A percentile compares a stretch with the other conserved stretches of the same genome.
Conservation (phyloP, 2,888 invertebrate species). For the Eudemis profundana region DNA sequence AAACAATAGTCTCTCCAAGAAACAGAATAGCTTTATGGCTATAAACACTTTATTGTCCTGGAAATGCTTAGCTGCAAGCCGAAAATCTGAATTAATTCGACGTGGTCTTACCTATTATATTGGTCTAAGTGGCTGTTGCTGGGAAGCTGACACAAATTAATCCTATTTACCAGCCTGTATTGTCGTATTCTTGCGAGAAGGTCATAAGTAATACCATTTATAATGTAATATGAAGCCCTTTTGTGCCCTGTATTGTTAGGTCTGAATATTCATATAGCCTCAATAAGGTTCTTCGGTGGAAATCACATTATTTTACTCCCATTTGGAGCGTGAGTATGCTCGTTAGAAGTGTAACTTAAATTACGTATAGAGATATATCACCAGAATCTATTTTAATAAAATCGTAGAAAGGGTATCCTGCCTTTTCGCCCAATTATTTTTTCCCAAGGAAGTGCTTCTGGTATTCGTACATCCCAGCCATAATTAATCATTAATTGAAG, state of each 20-base stretch:
- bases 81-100: constrained; percentile 37
- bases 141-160: constrained; percentile 56
- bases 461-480: too few species aligned
- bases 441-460: too few species aligned
- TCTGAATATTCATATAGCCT: constrained; percentile 58
- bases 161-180: constrained; percentile 56
- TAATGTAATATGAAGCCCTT: neutral
- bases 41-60: constrained; percentile 20
- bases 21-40: neutral
- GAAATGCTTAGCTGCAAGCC: constrained; percentile 20
- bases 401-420: too few species aligned
- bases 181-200: neutral
- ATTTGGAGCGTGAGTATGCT: constrained; percentile 20
- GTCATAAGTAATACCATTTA: neutral
- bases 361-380: neutral
- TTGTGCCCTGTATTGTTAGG: constrained; percentile 46
- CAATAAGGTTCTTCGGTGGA: constrained; percentile 54
- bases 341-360: constrained; percentile 23
- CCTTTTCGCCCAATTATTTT: too few species aligned
- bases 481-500: too few species aligned
- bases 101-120: constrained; percentile 43
- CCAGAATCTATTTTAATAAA: too few species aligned
- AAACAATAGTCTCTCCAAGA: neutral
- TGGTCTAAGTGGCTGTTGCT: constrained; percentile 41
- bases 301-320: constrained; percentile 41